Evolutionary conservation across 2,888 invertebrate species (phyloP).

Genomic region (Drepanosiphum platanoidis): DNA sequence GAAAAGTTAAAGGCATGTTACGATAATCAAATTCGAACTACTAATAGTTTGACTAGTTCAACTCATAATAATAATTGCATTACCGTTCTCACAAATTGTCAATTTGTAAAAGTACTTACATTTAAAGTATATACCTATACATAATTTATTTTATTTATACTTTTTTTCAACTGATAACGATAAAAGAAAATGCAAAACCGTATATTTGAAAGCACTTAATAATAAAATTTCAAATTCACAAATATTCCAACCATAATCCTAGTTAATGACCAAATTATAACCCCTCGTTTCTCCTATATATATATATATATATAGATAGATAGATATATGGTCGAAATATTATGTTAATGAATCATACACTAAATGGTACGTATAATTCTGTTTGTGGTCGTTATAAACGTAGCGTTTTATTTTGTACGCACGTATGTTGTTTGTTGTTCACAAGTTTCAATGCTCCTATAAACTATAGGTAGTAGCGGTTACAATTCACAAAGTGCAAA

Average conservation of each 20-base stretch:
- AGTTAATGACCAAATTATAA: constrained; percentile 7
- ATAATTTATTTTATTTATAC: background rate
- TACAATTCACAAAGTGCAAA: constrained; percentile 8
- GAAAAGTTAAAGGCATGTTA: background rate
- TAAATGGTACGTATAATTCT: constrained; percentile 4
- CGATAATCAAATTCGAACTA: background rate
- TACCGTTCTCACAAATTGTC: background rate
- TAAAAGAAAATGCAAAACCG: background rate
- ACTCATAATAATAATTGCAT: too few relatives aligned
- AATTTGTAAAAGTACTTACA: background rate
- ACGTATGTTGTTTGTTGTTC: constrained; percentile 1
- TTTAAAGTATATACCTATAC: too few relatives aligned
- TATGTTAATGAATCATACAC: constrained; percentile 9
- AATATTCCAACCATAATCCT: background rate
- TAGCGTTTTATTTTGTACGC: background rate
- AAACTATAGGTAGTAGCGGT: background rate
- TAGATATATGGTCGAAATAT: constrained; percentile 2
- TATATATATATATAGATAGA: background rate
- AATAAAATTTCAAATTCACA: background rate
- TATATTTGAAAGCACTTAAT: background rate
- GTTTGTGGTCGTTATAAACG: constrained; percentile 9
- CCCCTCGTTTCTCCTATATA: background rate
- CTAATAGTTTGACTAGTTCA: background rate
- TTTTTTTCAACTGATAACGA: background rate
- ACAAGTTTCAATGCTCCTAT: background rate